These are phyloP conservation scores for Atrina japonica DNA, from an alignment of 2,888 invertebrate species.

Conservation along the genomic window DNA sequence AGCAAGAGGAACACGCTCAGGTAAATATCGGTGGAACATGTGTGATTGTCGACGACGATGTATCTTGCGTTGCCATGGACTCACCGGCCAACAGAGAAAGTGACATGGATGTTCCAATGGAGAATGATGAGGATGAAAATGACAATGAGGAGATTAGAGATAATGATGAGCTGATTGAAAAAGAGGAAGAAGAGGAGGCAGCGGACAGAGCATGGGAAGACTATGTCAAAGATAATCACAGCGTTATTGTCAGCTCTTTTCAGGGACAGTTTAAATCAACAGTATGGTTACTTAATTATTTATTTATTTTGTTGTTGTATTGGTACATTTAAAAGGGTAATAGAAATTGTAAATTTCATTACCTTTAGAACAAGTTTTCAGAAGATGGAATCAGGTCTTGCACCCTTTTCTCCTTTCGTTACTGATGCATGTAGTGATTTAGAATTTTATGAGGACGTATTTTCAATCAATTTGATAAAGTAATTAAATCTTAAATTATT, in stretches of 20 bases:
- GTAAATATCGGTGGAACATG: too few species aligned
- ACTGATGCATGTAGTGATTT: too few species aligned
- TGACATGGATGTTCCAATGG: constrained; percentile 15
- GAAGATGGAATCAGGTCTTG: too few species aligned
- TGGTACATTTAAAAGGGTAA: too few species aligned
- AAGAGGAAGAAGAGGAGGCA: constrained; percentile 70
- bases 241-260: constrained; percentile 85
- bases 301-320: not conserved
- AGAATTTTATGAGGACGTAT: too few species aligned
- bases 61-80: not conserved
- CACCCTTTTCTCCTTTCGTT: too few species aligned
- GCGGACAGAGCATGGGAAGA: constrained; percentile 84
- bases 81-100: not conserved
- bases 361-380: too few species aligned
- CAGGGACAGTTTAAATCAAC: constrained; percentile 86
- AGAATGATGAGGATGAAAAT: constrained; percentile 45
- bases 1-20: not conserved
- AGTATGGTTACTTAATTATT: constrained; percentile 81
- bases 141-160: constrained; percentile 41
- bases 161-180: constrained; percentile 53
- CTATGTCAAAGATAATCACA: constrained; percentile 83
- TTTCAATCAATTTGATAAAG: too few species aligned
- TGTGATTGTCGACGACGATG: too few species aligned
- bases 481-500: too few species aligned
- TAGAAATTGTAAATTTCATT: too few species aligned